A percentile compares a stretch with the other conserved stretches of the same genome.
Evolutionary conservation across 1,140 invertebrate species (phyloP).

Genomic region (Drosophila ohnishii): DNA sequence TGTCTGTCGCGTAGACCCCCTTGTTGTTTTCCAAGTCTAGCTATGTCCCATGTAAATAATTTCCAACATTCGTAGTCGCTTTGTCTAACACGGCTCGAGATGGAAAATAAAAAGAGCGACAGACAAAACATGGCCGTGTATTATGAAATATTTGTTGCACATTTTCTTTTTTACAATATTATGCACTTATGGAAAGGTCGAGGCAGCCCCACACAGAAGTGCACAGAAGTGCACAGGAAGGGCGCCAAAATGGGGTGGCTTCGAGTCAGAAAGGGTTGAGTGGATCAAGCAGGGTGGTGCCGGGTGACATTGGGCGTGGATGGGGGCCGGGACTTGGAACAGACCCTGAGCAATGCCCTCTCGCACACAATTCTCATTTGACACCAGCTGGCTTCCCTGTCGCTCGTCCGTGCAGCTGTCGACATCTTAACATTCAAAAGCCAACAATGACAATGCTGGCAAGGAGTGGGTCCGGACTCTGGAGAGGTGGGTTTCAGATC

Average conservation of each 20-base stretch:
- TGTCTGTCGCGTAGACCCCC: conserved; percentile 1
- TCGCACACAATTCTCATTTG: conserved; percentile 63
- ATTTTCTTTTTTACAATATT: conserved; percentile 63
- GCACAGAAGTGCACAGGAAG: conserved; percentile 14
- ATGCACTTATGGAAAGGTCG: conserved; percentile 65
- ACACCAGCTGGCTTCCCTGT: conserved; percentile 64
- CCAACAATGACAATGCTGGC: conserved; percentile 69
- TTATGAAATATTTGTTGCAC: conserved; percentile 52
- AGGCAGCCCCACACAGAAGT: conserved; percentile 3
- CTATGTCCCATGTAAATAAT: conserved; percentile 26
- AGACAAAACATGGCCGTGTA: conserved; percentile 61
- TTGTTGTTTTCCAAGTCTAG: conserved; percentile 16
- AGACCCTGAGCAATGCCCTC: conserved; percentile 57
- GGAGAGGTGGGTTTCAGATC: conserved; percentile 2
- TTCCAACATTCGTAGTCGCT: conserved; percentile 45
- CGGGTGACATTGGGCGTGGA: conserved; percentile 2
- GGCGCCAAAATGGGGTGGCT: conserved; percentile 18
- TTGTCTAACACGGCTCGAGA: conserved; percentile 36
- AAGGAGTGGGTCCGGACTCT: conserved; percentile 8
- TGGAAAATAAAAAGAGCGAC: conserved; percentile 17
- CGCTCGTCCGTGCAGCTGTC: conserved; percentile 64
- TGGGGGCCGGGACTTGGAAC: conserved; percentile 3
- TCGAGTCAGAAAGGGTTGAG: conserved; percentile 34
- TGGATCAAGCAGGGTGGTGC: conserved; percentile 21
- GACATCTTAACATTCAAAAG: conserved; percentile 78